Base-by-base conservation (phyloP, 2,113 vertebrate species). In the Sylvia atricapilla region DNA sequence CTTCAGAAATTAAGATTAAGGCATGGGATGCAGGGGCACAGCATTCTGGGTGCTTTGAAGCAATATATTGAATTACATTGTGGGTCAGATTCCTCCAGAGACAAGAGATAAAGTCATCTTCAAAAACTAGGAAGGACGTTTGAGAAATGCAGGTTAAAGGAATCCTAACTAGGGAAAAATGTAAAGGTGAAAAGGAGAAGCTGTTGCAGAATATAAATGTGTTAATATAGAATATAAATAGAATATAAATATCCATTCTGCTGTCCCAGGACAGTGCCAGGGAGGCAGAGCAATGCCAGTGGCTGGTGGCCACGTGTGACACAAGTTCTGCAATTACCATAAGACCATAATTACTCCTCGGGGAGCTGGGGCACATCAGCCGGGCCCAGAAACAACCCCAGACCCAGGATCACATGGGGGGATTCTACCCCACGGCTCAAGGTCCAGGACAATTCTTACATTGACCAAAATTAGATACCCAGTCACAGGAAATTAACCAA, bases 1-100 rank as follows among this genome's bases (percentile, higher is more conserved):
- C n/a, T 81, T 56, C 63, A 77, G 76, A 90, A 90, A 95, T 90
- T 47, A 89, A 80, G 79, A 85, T 84, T 33, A 75, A 91, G 81
- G 39, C 0, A 0, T 66, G 79, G 50, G 52, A 74, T 46, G 47
- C 31, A 44, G 39, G 84, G 64, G 74, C 72, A 52, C 10, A 73
- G 78, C 64, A 47, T 24, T 12, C 78, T 52, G 75, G 47, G 44
- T 70, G 46, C 85, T 91, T 62, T 84, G 64, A 70, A 86, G 84
- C 72, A 91, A 47, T 27, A 44, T 3, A 52, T 35, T 74, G 87
- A 93, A 84, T 72, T 88, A 35, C 39, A 33, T 0, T 86, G 60
- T 13, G 67, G 75, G 72, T 44, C 79, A 88, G 50, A 85, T 77
- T 76, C 37, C 87, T 80, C 74, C 41, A 76, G 81, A 85, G 77